A percentile compares a stretch with the other conserved stretches of the same genome.
phyloP scores from a whole-genome alignment of 2,113 vertebrate genomes.

The Nanorana parkeri region DNA sequence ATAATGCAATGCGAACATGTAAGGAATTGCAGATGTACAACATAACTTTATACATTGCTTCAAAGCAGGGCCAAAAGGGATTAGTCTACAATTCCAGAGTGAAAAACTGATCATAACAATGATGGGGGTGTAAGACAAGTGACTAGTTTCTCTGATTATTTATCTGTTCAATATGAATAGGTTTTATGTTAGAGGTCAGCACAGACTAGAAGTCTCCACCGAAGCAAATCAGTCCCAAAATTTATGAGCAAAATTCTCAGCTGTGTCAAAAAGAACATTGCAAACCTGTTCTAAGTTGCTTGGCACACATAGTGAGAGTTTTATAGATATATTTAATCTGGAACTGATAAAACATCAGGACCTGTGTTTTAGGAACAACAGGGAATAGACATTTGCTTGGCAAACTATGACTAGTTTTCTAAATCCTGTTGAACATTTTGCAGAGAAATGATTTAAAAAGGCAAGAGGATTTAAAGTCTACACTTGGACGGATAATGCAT shows the following conservation, averaged over 20 bases:
- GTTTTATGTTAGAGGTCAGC: background rate
- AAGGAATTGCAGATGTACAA: background rate
- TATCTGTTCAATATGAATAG: slow-evolving; percentile 18
- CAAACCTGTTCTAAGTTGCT: slow-evolving; percentile 37
- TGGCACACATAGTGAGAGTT: slow-evolving; percentile 33
- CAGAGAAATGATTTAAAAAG: slow-evolving; percentile 1
- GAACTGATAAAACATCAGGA: slow-evolving; percentile 52
- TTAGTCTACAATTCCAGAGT: background rate
- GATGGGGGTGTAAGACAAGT: background rate
- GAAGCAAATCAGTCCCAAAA: slow-evolving; percentile 20
- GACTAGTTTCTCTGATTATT: background rate
- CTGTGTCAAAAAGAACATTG: slow-evolving; percentile 38
- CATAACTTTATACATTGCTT: background rate
- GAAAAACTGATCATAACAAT: background rate
- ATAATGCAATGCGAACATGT: slow-evolving; percentile 8
- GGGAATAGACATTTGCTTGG: slow-evolving; percentile 38
- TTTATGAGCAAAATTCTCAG: slow-evolving; percentile 35
- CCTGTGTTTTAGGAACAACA: slow-evolving; percentile 29
- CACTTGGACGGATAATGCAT: background rate
- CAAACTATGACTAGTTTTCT: slow-evolving; percentile 26
- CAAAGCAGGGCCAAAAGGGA: slow-evolving; percentile 8
- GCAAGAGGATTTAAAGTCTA: slow-evolving; percentile 7
- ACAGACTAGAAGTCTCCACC: background rate
- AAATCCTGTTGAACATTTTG: slow-evolving; percentile 26
- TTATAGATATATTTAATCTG: slow-evolving; percentile 45